A percentile compares a stretch with the other conserved stretches of the same genome.
phyloP scores from a whole-genome alignment of 2,113 vertebrate genomes.

The Oncorhynchus clarkii region DNA sequence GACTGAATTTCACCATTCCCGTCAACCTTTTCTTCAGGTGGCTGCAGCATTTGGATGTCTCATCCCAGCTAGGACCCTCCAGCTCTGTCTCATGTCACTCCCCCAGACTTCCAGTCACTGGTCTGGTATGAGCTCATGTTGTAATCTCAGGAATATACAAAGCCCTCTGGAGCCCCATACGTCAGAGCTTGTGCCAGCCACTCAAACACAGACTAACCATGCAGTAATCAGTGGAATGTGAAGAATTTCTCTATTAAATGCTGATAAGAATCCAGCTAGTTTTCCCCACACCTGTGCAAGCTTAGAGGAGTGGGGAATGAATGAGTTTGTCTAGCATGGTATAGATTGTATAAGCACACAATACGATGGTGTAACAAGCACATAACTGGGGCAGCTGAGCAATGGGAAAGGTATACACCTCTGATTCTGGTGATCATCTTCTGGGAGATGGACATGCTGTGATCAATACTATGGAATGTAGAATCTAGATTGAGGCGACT shows the following conservation, averaged over 20 bases:
- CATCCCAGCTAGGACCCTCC: neutral
- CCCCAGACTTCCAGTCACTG: neutral
- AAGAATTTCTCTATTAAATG: conserved; percentile 54
- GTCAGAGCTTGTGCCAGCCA: neutral
- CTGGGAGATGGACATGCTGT: too few species aligned
- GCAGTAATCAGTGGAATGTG: conserved; percentile 55
- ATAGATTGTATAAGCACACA: conserved; percentile 9
- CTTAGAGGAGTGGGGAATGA: conserved; percentile 30
- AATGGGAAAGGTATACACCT: neutral
- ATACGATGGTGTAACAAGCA: neutral
- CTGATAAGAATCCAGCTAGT: conserved; percentile 28
- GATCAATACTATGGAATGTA: too few species aligned
- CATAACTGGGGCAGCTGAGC: too few species aligned
- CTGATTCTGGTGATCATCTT: neutral
- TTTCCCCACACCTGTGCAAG: conserved; percentile 14
- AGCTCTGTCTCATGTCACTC: neutral
- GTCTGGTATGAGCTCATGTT: conserved; percentile 32
- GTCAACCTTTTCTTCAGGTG: neutral
- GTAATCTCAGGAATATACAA: conserved; percentile 3
- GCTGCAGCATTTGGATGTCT: neutral
- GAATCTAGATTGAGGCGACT: too few species aligned
- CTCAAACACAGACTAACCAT: conserved; percentile 29
- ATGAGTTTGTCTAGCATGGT: neutral
- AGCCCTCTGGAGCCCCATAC: conserved; percentile 22
- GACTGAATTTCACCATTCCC: neutral